phyloP scores from a whole-genome alignment of 2,888 invertebrate species.

The Marasmarcha lunaedactyla region DNA sequence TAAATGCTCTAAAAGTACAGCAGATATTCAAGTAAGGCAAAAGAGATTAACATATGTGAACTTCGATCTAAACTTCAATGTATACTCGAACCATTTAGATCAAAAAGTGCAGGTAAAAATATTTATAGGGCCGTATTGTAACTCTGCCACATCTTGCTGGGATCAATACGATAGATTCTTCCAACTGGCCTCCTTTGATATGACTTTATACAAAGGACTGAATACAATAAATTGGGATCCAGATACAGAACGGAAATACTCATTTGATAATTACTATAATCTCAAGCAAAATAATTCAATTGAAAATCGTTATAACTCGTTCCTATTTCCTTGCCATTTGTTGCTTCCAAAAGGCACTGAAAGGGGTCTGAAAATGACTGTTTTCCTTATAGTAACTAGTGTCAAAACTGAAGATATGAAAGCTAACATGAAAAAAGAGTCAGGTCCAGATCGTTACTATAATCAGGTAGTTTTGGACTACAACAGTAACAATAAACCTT shows the following conservation, averaged over 20 bases:
- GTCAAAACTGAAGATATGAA: slow-evolving; percentile 22
- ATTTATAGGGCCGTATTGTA: slow-evolving; percentile 48
- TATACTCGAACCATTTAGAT: slow-evolving; percentile 28
- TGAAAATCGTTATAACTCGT: slow-evolving; percentile 33
- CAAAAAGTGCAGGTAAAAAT: slow-evolving; percentile 32
- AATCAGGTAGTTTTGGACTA: no score
- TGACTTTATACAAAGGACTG: slow-evolving; percentile 30
- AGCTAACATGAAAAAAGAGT: no score
- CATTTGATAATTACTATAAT: slow-evolving; percentile 34
- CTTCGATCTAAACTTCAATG: slow-evolving; percentile 35
- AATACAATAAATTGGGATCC: slow-evolving; percentile 40
- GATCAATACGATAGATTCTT: slow-evolving; percentile 33
- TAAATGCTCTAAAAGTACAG: slow-evolving; percentile 17
- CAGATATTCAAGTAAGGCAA: slow-evolving; percentile 32
- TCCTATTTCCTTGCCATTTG: slow-evolving; percentile 46
- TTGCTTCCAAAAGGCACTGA: slow-evolving; percentile 43
- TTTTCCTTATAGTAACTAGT: slow-evolving; percentile 45
- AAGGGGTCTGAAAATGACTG: slow-evolving; percentile 40
- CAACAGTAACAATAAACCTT: slow-evolving; percentile 38
- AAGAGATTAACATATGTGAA: slow-evolving; percentile 38
- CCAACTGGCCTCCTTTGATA: slow-evolving; percentile 38
- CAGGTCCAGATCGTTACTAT: no score
- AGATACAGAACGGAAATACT: slow-evolving; percentile 28
- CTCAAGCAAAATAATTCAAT: slow-evolving; percentile 19
- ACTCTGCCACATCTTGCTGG: slow-evolving; percentile 28